A percentile compares a stretch with the other conserved stretches of the same genome.
Evolutionary conservation across 1,140 invertebrate genomes (phyloP).

Genomic region (Drosophila repletoides): DNA sequence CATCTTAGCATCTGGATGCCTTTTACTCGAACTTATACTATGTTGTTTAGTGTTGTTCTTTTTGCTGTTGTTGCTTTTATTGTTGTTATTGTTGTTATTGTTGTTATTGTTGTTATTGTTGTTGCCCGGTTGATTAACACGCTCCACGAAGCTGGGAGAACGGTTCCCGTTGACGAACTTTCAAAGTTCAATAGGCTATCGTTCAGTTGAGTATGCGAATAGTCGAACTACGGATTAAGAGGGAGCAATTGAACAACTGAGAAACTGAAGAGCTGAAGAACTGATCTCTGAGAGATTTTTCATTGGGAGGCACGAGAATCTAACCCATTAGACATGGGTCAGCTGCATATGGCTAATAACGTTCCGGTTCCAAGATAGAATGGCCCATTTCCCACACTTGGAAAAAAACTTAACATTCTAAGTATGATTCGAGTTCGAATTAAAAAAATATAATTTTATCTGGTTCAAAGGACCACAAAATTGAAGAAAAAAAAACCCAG

Average conservation of each 20-base stretch:
- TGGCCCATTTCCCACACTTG: constrained; percentile 34
- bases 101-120: background rate
- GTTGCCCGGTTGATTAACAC: constrained; percentile 56
- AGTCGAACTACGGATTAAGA: constrained; percentile 1
- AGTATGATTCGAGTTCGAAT: too few relatives aligned
- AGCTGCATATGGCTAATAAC: constrained; percentile 34
- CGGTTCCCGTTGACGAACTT: constrained; percentile 45
- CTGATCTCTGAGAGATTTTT: constrained; percentile 1
- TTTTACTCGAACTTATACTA: too few relatives aligned
- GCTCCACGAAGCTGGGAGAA: constrained; percentile 33
- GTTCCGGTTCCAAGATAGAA: constrained; percentile 39
- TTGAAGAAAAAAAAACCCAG: too few relatives aligned
- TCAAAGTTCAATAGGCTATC: constrained; percentile 70
- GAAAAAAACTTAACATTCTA: background rate
- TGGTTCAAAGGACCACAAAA: too few relatives aligned
- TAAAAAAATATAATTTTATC: too few relatives aligned
- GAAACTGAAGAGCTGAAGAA: background rate
- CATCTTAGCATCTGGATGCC: constrained; percentile 11
- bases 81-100: too few relatives aligned
- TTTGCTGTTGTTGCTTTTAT: too few relatives aligned
- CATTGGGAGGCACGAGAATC: background rate
- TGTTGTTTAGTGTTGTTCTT: too few relatives aligned
- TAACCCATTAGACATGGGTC: constrained; percentile 48
- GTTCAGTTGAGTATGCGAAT: constrained; percentile 22
- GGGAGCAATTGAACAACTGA: background rate